These are phyloP conservation scores for Brachyptera risi DNA, from an alignment of 2,888 invertebrate species.

Conservation along the genomic window DNA sequence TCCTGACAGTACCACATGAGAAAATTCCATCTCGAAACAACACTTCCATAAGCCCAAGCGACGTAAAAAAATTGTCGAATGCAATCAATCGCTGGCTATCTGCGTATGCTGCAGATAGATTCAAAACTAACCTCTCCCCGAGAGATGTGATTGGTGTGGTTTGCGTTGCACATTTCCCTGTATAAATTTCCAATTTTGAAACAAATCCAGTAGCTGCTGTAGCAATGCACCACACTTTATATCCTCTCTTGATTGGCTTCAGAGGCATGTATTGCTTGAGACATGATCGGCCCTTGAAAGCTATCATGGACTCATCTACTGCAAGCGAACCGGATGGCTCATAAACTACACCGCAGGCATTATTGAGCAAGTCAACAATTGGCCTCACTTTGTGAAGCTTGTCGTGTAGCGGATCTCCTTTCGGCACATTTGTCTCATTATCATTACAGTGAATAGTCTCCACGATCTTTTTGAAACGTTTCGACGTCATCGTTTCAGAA, in stretches of 20 bases:
- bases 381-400: slow-evolving; percentile 14
- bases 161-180: background rate
- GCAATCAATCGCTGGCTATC: background rate
- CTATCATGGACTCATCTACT: slow-evolving; percentile 13
- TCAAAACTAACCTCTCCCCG: slow-evolving; percentile 12
- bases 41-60: slow-evolving; percentile 10
- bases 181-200: slow-evolving; percentile 16
- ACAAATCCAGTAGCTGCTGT: slow-evolving; percentile 4
- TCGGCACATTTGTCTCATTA: background rate
- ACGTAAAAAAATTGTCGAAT: slow-evolving; percentile 19
- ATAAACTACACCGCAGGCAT: background rate
- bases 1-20: slow-evolving; percentile 15
- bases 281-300: slow-evolving; percentile 4
- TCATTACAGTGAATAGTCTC: slow-evolving; percentile 15
- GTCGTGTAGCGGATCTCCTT: background rate
- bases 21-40: slow-evolving; percentile 13
- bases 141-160: background rate
- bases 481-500: slow-evolving; percentile 14
- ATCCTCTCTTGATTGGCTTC: slow-evolving; percentile 12
- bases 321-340: background rate
- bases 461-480: slow-evolving; percentile 13
- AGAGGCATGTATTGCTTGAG: slow-evolving; percentile 18
- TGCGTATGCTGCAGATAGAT: background rate
- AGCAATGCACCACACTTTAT: background rate
- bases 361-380: background rate